Evolutionary conservation across 2,113 vertebrate genomes (phyloP).

Genomic region (Oophaga pumilio): DNA sequence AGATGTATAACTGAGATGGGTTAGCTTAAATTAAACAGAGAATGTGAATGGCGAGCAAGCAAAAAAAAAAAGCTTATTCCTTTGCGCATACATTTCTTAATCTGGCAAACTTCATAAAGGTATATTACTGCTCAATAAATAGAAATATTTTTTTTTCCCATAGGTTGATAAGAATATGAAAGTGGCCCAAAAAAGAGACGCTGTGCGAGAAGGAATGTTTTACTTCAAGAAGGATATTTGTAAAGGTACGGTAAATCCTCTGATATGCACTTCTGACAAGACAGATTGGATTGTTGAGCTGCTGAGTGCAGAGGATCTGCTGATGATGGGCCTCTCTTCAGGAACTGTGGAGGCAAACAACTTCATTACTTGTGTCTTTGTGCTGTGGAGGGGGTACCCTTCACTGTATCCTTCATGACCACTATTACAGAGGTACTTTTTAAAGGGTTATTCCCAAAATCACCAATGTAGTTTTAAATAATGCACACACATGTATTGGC

Average conservation of each 20-base stretch:
- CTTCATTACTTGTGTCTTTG: not conserved
- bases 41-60: no score
- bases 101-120: no score
- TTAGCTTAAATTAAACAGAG: no score
- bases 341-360: not conserved
- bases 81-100: not conserved
- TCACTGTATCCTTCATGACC: no score
- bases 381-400: no score
- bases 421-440: no score
- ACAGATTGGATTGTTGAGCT: not conserved
- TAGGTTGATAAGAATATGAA: constrained; percentile 99
- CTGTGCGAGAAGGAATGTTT: constrained; percentile 88
- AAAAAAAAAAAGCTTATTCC: no score
- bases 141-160: constrained; percentile 23
- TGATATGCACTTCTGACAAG: not conserved
- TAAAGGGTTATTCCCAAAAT: no score
- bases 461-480: no score
- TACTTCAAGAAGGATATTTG: constrained; percentile 97
- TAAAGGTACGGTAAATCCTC: constrained; percentile 76
- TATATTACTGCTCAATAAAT: no score
- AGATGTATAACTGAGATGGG: no score
- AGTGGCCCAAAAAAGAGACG: constrained; percentile 90
- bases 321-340: not conserved
- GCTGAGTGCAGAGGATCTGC: rapidly evolving
- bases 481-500: no score